A percentile compares a stretch with the other conserved stretches of the same genome.
Conservation (phyloP, 1,140 invertebrate genomes). For the Augochlora pura region DNA sequence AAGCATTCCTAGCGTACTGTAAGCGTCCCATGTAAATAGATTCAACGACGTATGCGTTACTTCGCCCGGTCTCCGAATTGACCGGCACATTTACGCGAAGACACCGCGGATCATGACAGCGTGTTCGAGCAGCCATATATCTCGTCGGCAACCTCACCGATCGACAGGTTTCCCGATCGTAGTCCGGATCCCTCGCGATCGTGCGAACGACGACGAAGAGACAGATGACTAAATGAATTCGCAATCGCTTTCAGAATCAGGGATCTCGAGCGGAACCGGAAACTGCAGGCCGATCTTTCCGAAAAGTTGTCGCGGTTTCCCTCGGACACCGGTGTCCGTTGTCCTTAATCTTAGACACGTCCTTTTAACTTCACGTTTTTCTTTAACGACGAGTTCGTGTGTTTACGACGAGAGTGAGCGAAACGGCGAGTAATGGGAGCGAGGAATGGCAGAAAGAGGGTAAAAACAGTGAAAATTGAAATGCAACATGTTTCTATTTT, state of each 20-base stretch:
- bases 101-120: conserved; percentile 6
- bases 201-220: no score
- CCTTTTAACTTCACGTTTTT: conserved; percentile 38
- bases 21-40: conserved; percentile 57
- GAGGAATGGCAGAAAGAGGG: neutral
- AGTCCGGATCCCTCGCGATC: neutral
- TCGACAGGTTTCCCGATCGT: neutral
- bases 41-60: conserved; percentile 35
- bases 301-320: no score
- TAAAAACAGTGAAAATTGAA: neutral
- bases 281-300: no score
- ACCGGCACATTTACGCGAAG: neutral
- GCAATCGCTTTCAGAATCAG: no score
- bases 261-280: no score
- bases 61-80: conserved; percentile 19
- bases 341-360: conserved; percentile 57
- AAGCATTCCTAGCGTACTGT: conserved; percentile 45
- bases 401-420: no score
- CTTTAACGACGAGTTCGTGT: conserved; percentile 50
- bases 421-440: neutral
- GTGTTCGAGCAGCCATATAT: conserved; percentile 14
- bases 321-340: conserved; percentile 47
- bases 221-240: no score
- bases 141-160: conserved; percentile 8
- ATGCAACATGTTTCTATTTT: neutral